Evolutionary conservation across 1,140 invertebrate genomes (phyloP), one percentile per base, ranked within the genome.

Genomic region (Meloidogyne chitwoodi): DNA sequence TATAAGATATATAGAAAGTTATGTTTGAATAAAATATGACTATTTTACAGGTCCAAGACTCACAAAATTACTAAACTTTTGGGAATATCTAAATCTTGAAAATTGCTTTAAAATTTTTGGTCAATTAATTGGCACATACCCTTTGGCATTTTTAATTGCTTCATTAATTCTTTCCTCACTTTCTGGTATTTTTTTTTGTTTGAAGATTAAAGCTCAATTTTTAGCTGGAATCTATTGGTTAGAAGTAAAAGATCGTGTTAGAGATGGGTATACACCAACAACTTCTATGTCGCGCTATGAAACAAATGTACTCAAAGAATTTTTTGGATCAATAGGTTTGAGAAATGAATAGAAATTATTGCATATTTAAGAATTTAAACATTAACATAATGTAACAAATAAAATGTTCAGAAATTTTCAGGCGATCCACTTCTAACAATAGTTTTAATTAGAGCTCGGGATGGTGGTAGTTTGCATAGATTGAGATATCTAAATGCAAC

Each of bases 221-320:
- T 56, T 56, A 56, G 48, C 5, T 56, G 48, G 48, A 56, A 56
- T 56, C 10, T 56, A 56, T 56, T 56, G 48, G 48, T 69, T 84
- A 61, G 26, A 81, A 26, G 27, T 84, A 48, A 74, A 78, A 24
- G 83, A 84, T 56, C 77, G 80, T 1, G 80, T 81, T 16, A 38
- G 80, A 31, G 79, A 82, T 65, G 79, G 79, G 14, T 84, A 84
- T 61, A 84, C 83, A 22, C 83, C 83, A 14, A 71, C 68, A 22
- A 84, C 76, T 71, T 82, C 83, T 2, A 70, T 72, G 38, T 84
- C 83, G 0, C 68, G 83, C 6, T 75, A 86, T 65, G 83, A 84
- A 70, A 85, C 81, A n/a, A 70, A 78, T 41, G 77, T 84, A 26
- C 75, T 86, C n/a, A 69, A 79, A 26, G 81, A 84, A 61, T 84